A percentile compares a stretch with the other conserved stretches of the same genome.
Conservation (phyloP, 92 coral and sea anemone species). For the Desmophyllum pertusum region DNA sequence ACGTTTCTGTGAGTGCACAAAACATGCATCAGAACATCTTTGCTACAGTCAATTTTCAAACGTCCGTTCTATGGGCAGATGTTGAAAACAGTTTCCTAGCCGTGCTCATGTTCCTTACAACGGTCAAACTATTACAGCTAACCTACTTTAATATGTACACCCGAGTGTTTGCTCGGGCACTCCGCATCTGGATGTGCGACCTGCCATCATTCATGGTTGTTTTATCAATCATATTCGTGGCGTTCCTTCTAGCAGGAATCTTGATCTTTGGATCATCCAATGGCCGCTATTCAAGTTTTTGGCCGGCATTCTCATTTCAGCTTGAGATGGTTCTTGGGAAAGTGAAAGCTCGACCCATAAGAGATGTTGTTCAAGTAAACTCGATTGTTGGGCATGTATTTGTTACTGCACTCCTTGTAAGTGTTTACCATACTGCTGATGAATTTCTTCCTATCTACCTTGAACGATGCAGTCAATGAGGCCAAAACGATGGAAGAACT, state of each 20-base stretch:
- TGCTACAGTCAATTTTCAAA: neutral
- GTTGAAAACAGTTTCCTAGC: slow-evolving; percentile 1
- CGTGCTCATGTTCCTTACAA: neutral
- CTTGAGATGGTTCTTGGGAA: too few species aligned
- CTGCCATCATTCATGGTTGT: neutral
- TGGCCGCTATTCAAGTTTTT: neutral
- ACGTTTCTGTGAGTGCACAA: neutral
- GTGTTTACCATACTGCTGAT: neutral
- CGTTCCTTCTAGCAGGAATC: neutral
- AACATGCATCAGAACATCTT: neutral
- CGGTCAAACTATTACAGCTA: neutral
- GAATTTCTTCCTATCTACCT: slow-evolving; percentile 1
- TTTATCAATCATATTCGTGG: neutral
- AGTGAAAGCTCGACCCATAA: slow-evolving; percentile 8
- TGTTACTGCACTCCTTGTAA: too few species aligned
- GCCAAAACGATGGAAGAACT: too few species aligned
- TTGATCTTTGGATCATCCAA: neutral
- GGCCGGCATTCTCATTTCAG: slow-evolving; percentile 4
- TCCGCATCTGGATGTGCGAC: neutral
- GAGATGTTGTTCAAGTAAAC: neutral
- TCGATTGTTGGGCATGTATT: neutral
- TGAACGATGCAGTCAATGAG: too few species aligned
- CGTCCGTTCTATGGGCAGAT: slow-evolving; percentile 3
- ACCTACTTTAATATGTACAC: slow-evolving; percentile 5
- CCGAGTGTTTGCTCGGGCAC: neutral